Evolutionary conservation across 2,113 vertebrate species (phyloP).

Genomic region (Ammospiza caudacuta): DNA sequence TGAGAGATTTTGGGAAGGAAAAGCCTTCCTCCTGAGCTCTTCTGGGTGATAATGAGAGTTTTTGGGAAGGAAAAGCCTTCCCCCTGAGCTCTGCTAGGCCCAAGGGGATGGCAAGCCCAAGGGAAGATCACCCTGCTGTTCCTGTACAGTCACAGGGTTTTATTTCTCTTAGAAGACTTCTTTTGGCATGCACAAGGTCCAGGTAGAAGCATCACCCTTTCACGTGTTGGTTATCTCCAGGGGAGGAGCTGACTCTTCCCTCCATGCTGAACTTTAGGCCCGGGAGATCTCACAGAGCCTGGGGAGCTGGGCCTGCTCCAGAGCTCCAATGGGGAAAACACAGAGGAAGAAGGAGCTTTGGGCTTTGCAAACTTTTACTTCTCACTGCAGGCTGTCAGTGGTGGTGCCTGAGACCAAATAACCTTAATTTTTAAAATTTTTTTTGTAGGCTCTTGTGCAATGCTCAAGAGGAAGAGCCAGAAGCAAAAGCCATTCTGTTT

Average conservation of each 20-base stretch:
- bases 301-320: background rate
- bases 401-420: background rate
- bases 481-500: fast-evolving
- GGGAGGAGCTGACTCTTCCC: background rate
- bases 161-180: background rate
- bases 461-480: background rate
- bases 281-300: background rate
- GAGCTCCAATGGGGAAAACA: fast-evolving
- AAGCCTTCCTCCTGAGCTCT: too few relatives aligned
- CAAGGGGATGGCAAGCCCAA: background rate
- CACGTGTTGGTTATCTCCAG: background rate
- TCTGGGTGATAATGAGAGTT: background rate
- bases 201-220: background rate
- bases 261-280: background rate
- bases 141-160: background rate
- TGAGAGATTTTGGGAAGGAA: too few relatives aligned
- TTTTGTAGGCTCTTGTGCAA: background rate
- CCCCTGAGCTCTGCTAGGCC: background rate
- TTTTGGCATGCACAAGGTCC: background rate
- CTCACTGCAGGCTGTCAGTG: background rate
- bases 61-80: background rate
- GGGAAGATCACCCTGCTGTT: background rate
- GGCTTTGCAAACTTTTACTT: background rate
- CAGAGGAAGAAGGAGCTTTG: background rate
- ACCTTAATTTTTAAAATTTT: background rate